Base-by-base conservation (phyloP, 2,113 vertebrate genomes). In the Ia io region DNA sequence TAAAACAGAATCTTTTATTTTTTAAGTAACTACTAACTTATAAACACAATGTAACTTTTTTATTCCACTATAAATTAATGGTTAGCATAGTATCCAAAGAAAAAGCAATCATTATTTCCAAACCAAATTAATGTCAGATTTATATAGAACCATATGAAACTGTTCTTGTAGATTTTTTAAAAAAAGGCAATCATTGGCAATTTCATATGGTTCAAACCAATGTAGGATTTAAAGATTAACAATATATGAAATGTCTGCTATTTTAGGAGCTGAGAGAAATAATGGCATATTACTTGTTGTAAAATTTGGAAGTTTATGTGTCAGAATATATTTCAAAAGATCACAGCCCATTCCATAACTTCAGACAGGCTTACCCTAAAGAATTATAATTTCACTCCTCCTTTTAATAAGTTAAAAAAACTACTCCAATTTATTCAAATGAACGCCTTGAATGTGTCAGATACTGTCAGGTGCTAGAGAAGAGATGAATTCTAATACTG, bases 111-210 rank as follows among this genome's bases (percentile, higher is more conserved):
- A 67, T 63, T 69, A 86, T 32, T 78, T 88, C 35, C 69, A 94
- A 96, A 93, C 10, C n/a, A 96, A 95, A 87, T 13, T 74, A 84
- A 87, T 67, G 32, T 37, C 65, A 93, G 51, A 92, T 88, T 90
- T 73, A 96, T 35, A 80, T 12, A 69, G n/a, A 95, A 91, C 37
- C 25, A 88, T 59, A 89, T 37, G 16, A 84, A 95, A 94, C 14
- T 77, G 9, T 94, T 95, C 49, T 74, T 93, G 30, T 0, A 71
- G 4, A 23, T 47, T 88, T 85, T 80, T 88, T 11, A 18, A 3
- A 49, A 49, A 49, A 63, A 83, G 67, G 73, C 44, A 76, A 44
- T 85, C 61, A 85, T 2, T 91, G 69, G 59, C 42, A 79, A 86
- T 84, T 91, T 94, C 63, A 84, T 56, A 82, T 47, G 23, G 44